Conservation (phyloP, 2,113 vertebrate genomes). For the Xiphophorus hellerii region DNA sequence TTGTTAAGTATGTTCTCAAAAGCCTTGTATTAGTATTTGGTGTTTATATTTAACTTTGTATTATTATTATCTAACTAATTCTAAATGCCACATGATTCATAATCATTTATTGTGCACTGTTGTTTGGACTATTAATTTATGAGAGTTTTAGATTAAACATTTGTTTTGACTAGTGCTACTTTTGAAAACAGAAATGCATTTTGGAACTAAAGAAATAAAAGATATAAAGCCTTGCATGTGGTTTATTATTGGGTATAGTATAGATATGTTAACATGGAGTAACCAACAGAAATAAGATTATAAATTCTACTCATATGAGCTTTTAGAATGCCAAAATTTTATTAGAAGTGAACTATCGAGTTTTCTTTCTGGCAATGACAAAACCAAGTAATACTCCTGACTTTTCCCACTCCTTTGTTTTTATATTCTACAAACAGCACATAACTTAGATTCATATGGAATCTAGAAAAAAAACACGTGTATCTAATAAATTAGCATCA, state of each 20-base stretch:
- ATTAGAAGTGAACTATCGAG: background rate
- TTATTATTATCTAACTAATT: conserved; percentile 19
- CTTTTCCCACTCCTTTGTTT: background rate
- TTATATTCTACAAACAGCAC: background rate
- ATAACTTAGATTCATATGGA: background rate
- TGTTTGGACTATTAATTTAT: conserved; percentile 30
- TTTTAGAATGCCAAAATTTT: background rate
- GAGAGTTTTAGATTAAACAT: conserved; percentile 4
- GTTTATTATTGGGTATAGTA: background rate
- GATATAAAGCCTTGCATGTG: background rate
- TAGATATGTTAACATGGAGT: background rate
- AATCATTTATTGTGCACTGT: conserved; percentile 6
- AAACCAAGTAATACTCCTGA: background rate
- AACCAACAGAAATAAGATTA: background rate
- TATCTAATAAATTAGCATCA: too few species aligned
- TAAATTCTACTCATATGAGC: background rate
- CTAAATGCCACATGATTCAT: conserved; percentile 7
- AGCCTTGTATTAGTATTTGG: conserved; percentile 10
- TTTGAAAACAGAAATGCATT: conserved; percentile 41
- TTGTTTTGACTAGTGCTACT: conserved; percentile 11
- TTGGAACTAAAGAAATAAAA: conserved; percentile 37
- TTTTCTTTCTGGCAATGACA: too few species aligned
- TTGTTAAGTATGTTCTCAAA: background rate
- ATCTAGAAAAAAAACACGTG: background rate
- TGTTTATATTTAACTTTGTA: conserved; percentile 14